Evolutionary conservation across 2,797 vertebrate species (phyloP).

Genomic region (Sebastes taczanowskii): DNA sequence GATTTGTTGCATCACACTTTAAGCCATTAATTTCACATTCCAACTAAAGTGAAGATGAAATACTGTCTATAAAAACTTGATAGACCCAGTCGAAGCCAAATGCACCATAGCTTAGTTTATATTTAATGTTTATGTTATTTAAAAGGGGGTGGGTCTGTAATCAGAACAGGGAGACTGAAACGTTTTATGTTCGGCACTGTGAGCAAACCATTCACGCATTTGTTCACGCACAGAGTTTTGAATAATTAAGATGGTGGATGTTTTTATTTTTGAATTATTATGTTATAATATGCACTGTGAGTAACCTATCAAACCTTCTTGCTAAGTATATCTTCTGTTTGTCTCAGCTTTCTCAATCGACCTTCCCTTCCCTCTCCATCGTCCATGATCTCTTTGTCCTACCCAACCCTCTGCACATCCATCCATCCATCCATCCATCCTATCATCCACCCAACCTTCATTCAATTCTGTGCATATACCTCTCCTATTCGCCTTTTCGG

Average conservation of each 20-base stretch:
- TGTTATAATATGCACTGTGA: neutral
- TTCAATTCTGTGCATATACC: neutral
- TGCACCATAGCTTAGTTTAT: slow-evolving; percentile 1
- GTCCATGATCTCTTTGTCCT: neutral
- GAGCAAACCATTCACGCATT: neutral
- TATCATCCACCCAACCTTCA: neutral
- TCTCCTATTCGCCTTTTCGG: neutral
- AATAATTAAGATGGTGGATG: neutral
- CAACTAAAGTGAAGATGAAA: slow-evolving; percentile 25
- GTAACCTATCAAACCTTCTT: neutral
- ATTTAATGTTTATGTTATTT: slow-evolving; percentile 8
- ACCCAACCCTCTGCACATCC: neutral
- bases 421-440: neutral
- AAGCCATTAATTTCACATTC: slow-evolving; percentile 29
- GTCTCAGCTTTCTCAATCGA: neutral
- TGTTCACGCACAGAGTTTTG: neutral
- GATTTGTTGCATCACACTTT: slow-evolving; percentile 43
- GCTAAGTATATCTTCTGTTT: neutral
- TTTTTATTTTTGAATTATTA: neutral
- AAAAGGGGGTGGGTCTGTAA: neutral
- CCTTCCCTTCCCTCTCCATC: neutral
- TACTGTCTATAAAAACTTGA: slow-evolving; percentile 5
- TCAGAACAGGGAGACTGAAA: neutral
- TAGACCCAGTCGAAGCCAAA: slow-evolving; percentile 8
- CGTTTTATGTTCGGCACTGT: neutral